Evolutionary conservation across 2,113 vertebrate species (phyloP).

Genomic region (Phrynocephalus versicolor): DNA sequence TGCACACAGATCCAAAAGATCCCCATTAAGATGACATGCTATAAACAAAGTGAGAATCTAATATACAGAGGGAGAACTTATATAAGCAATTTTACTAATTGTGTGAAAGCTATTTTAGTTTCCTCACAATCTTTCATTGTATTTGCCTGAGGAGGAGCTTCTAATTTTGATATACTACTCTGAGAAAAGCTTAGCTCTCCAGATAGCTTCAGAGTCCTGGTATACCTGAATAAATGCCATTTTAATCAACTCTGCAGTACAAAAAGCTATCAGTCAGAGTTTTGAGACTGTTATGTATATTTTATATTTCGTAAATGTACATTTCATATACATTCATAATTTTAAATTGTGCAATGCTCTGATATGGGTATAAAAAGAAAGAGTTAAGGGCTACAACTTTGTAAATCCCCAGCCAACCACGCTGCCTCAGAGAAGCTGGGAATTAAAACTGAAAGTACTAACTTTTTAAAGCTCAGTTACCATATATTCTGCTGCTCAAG

Average conservation of each 20-base stretch:
- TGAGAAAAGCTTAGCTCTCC: neutral
- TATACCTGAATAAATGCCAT: neutral
- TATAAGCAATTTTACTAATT: neutral
- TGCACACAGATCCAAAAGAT: neutral
- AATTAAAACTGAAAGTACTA: no score
- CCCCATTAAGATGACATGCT: neutral
- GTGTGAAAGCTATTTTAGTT: neutral
- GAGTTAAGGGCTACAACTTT: no score
- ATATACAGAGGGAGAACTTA: neutral
- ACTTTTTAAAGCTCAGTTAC: neutral
- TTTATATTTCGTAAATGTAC: no score
- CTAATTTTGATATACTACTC: neutral
- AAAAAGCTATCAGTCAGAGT: neutral
- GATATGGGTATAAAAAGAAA: no score
- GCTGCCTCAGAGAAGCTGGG: no score
- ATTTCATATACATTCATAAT: no score
- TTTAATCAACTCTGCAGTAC: slow-evolving; percentile 27
- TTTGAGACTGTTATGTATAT: no score
- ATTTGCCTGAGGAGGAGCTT: neutral
- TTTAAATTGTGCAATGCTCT: no score
- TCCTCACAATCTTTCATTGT: neutral
- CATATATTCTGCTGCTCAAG: slow-evolving; percentile 30
- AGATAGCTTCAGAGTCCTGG: neutral
- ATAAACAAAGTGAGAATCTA: neutral
- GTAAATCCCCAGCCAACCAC: no score